Evolutionary conservation across 1,140 invertebrate species (phyloP), one percentile per base, ranked within the genome.

Genomic region (Tenebrio molitor): DNA sequence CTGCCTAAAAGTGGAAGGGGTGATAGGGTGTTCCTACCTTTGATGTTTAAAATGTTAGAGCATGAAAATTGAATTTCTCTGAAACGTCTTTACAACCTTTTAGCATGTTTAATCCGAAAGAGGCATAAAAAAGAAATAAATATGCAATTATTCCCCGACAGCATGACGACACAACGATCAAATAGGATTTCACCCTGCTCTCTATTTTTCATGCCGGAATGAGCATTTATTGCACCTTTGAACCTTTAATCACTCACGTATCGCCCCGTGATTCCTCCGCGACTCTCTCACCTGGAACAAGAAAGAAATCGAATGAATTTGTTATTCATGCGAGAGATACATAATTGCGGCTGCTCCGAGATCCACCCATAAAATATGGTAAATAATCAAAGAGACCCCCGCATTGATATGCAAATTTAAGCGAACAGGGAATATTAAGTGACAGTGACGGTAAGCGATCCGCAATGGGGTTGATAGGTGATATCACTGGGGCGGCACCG

Each of bases 21-120:
- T 70, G 76, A 76, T 74, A 76, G 74, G 72, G 74, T 76, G 72
- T 72, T 76, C 75, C 77, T 76, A 78, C 77, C 75, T 78, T 78
- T 78, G 77, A 78, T 76, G 77, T 78, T 72, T 74, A 74, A 73
- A 78, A 76, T 74, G 75, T 76, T 76, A 76, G 74, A 78, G 77
- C 77, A 76, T 71, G 77, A 78, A 78, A 78, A 78, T 78, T 78
- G 77, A 76, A 78, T 78, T 78, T 76, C 67, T 44, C 62, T 53
- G 75, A 74, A 78, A 72, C 77, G 77, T 73, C 77, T 78, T 78
- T 75, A 71, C 72, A 76, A 74, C 77, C 77, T 78, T 78, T 78
- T 78, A 78, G 75, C 77, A 74, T 76, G 75, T 78, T 78, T 78
- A 78, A 78, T 78, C 77, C 73, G 41, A 72, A 76, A 76, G 69